Percentiles rank a stretch among this genome's conserved stretches.
Conservation (phyloP, 2,113 vertebrate species). For the Sorex araneus region DNA sequence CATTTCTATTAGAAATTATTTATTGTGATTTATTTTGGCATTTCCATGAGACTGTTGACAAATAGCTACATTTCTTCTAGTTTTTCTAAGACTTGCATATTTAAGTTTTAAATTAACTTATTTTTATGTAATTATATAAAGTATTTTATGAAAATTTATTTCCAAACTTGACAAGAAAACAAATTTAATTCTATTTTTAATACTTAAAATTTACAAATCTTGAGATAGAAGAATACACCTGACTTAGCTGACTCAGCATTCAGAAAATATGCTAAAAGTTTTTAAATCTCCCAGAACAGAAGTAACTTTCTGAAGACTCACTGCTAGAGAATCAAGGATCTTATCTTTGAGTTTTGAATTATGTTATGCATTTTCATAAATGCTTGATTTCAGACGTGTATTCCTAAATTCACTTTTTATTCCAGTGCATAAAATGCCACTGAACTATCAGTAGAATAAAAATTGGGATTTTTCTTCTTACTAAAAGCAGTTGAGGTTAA, state of each 20-base stretch:
- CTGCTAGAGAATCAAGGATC: neutral
- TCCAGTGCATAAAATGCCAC: slow-evolving; percentile 1
- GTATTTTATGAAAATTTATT: neutral
- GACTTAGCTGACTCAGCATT: neutral
- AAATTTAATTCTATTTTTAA: slow-evolving; percentile 21
- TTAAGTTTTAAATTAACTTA: neutral
- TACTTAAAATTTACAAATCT: neutral
- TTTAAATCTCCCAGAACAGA: slow-evolving; percentile 1
- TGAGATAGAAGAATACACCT: neutral
- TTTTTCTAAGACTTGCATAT: too few relatives aligned
- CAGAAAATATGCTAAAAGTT: neutral
- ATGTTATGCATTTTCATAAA: slow-evolving; percentile 64
- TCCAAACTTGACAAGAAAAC: neutral
- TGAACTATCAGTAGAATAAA: slow-evolving; percentile 47
- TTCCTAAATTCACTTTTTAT: slow-evolving; percentile 23
- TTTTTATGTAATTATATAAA: slow-evolving; percentile 1
- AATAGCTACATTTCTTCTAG: neutral
- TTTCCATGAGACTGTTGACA: neutral
- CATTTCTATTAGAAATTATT: neutral
- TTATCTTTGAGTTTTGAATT: slow-evolving; percentile 53
- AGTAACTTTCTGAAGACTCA: neutral
- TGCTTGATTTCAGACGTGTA: slow-evolving; percentile 1
- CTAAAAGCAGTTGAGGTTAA: neutral
- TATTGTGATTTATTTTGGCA: neutral
- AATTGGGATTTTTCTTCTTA: slow-evolving; percentile 1